Percentiles rank a stretch among this genome's conserved stretches.
phyloP scores from a whole-genome alignment of 2,888 invertebrate genomes.

The Hirtodrosophila alboralis region DNA sequence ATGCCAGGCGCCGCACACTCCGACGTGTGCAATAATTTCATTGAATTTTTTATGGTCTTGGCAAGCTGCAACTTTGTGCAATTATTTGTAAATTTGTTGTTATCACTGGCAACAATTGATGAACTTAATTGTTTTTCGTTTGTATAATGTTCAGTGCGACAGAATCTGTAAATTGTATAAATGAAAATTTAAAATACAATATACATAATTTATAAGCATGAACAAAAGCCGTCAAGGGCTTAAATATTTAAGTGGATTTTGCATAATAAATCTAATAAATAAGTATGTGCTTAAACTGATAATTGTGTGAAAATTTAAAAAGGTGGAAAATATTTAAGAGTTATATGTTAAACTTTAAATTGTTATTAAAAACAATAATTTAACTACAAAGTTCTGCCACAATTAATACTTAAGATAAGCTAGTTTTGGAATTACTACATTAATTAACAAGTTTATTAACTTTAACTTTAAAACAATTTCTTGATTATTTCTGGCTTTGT shows the following conservation, averaged over 20 bases:
- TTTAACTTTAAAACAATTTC: too few relatives aligned
- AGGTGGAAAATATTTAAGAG: not conserved
- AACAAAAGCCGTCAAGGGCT: not conserved
- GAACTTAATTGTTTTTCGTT: slow-evolving; percentile 37
- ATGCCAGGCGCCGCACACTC: slow-evolving; percentile 4
- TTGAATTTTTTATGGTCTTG: slow-evolving; percentile 27
- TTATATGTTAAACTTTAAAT: not conserved
- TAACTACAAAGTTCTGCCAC: not conserved
- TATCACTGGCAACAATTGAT: slow-evolving; percentile 20
- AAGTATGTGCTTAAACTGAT: slow-evolving; percentile 5
- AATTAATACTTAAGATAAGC: slow-evolving; percentile 7
- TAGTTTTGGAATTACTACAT: slow-evolving; percentile 11
- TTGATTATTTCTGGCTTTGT: slow-evolving; percentile 3
- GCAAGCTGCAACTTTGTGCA: slow-evolving; percentile 32
- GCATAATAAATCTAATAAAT: slow-evolving; percentile 11
- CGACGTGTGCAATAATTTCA: slow-evolving; percentile 18
- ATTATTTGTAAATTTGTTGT: slow-evolving; percentile 33
- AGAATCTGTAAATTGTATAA: slow-evolving; percentile 15
- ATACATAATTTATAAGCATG: slow-evolving; percentile 22
- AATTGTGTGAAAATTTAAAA: not conserved
- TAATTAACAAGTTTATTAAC: slow-evolving; percentile 12
- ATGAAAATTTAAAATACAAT: slow-evolving; percentile 27
- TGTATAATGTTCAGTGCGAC: not conserved
- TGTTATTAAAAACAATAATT: too few relatives aligned
- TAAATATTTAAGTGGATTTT: slow-evolving; percentile 7